Conservation (phyloP, 2,113 vertebrate species). For the Candoia aspera region DNA sequence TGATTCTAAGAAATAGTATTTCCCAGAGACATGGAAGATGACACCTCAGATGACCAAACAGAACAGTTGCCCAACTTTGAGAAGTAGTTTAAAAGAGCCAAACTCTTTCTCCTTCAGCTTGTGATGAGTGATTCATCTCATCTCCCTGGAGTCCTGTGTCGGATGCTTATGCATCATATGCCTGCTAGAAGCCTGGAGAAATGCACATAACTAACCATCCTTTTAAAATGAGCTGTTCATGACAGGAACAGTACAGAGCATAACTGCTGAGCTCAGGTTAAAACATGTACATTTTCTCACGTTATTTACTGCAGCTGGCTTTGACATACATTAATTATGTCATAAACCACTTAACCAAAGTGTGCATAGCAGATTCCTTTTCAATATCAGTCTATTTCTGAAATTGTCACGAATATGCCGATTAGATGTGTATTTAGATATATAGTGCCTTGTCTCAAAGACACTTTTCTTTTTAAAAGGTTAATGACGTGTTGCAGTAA, state of each 20-base stretch:
- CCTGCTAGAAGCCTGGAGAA: neutral
- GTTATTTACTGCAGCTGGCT: neutral
- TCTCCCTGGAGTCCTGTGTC: rapidly evolving
- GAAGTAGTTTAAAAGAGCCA: neutral
- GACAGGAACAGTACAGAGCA: neutral
- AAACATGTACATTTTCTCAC: neutral
- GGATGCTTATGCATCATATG: neutral
- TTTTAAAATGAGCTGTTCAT: neutral
- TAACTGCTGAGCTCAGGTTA: rapidly evolving
- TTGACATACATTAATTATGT: neutral
- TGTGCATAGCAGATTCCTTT: neutral
- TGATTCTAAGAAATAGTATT: neutral
- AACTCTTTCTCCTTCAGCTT: neutral
- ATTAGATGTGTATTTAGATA: neutral
- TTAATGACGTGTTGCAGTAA: neutral
- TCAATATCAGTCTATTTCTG: neutral
- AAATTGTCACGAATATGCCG: neutral
- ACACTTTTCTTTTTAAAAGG: neutral
- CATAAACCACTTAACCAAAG: neutral
- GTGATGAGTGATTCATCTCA: rapidly evolving
- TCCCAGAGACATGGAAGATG: neutral
- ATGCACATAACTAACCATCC: rapidly evolving
- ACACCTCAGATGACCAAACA: neutral
- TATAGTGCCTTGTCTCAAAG: neutral
- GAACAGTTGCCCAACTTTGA: neutral